Base-by-base conservation (phyloP, 2,113 vertebrate genomes). In the Hippocampus mohnikei region DNA sequence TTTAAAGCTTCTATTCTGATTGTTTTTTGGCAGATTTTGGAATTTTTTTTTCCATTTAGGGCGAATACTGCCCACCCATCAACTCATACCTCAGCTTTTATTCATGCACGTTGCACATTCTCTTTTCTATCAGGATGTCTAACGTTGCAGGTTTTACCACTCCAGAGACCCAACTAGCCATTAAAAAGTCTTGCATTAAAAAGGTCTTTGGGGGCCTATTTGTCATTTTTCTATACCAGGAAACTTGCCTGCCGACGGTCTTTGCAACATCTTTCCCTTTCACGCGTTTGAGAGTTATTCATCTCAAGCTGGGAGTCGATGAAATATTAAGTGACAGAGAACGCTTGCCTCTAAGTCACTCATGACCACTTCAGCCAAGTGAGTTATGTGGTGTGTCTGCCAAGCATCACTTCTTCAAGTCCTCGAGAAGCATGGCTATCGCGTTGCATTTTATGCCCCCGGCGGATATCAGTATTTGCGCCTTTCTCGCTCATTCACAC, bases 281-380 rank as follows among this genome's bases (percentile, higher is more conserved):
- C 23, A 27, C n/a, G 10, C 46, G 7, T 65, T 65, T 27, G 41
- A 27, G 27, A 65, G 68, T 64, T 74, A 71, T 76, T 67, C 72
- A 50, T 71, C 66, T 77, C 37, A 82, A 83, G 78, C 71, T 85
- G 80, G 64, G 72, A 77, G 77, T 79, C 73, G 77, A 48, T 76
- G 65, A 74, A 76, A 44, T 50, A 68, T 33, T 75, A 72, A 84
- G 73, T 72, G 75, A 80, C 77, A 66, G 12, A 67, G 75, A 69
- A 23, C n/a, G 53, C 27, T 46, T 52, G 52, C 56, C 53, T 81
- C 75, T 79, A 15, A 65, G 79, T 86, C 59, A 68, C 71, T 29
- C 78, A 80, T 75, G 71, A 78, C 27, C 27, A 33, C 77, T 71
- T 76, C 75, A 81, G 82, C 79, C 76, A 82, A 76, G 55, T 69